Evolutionary conservation across 2,888 invertebrate species (phyloP).

Genomic region (Diadromus collaris): DNA sequence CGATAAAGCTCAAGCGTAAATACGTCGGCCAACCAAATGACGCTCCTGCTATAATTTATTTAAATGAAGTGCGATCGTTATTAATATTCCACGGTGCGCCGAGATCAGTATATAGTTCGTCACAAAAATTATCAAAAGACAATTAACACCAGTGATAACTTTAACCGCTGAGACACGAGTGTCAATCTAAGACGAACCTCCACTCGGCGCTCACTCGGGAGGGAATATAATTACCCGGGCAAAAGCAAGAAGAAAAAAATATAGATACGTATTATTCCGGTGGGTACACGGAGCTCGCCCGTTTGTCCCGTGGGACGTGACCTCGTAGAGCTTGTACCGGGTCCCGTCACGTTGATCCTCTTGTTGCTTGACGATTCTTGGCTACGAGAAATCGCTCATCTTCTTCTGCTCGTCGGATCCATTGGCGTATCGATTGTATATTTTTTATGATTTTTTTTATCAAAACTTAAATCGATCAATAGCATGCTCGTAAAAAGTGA

Average conservation of each 20-base stretch:
- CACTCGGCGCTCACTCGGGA: constrained; percentile 29
- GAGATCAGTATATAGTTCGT: neutral
- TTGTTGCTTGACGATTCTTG: constrained; percentile 24
- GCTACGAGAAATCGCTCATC: neutral
- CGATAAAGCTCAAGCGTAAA: constrained; percentile 23
- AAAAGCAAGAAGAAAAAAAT: constrained; percentile 37
- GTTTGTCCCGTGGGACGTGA: constrained; percentile 39
- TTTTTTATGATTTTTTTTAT: constrained; percentile 3
- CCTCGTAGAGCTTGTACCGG: constrained; percentile 28
- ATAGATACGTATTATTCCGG: constrained; percentile 53
- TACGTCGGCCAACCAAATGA: neutral
- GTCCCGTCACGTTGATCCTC: constrained; percentile 42
- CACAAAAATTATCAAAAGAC: neutral
- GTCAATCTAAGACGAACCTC: constrained; percentile 28
- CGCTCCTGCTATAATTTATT: neutral
- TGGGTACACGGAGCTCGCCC: constrained; percentile 38
- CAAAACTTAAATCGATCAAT: neutral
- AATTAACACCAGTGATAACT: neutral
- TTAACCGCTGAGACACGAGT: neutral
- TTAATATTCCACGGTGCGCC: neutral
- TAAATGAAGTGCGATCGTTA: neutral
- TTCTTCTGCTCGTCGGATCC: neutral
- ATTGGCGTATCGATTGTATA: neutral
- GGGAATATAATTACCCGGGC: constrained; percentile 1
- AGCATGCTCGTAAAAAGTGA: neutral